Evolutionary conservation across 2,113 vertebrate species (phyloP).

Genomic region (Solea solea): DNA sequence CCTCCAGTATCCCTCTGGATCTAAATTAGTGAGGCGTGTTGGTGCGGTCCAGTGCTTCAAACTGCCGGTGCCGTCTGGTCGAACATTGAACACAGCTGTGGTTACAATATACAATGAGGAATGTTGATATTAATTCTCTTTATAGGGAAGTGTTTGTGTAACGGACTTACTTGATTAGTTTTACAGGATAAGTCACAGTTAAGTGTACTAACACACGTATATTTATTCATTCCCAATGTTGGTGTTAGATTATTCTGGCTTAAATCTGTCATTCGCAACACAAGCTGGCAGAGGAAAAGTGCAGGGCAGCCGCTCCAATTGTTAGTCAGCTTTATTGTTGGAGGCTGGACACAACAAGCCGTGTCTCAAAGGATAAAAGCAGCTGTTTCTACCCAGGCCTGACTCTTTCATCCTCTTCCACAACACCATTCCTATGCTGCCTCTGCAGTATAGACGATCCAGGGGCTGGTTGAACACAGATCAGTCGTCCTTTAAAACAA

Average conservation of each 20-base stretch:
- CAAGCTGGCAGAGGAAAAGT: slow-evolving; percentile 15
- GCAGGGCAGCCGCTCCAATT: slow-evolving; percentile 21
- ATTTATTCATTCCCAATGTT: background rate
- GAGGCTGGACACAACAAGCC: background rate
- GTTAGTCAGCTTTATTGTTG: slow-evolving; percentile 26
- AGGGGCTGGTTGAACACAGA: background rate
- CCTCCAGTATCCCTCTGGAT: slow-evolving; percentile 31
- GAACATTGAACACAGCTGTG: slow-evolving; percentile 8
- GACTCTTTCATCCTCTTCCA: slow-evolving; percentile 27
- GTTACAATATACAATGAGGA: background rate
- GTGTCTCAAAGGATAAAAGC: slow-evolving; percentile 19
- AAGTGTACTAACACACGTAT: background rate
- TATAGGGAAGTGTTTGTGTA: slow-evolving; percentile 3
- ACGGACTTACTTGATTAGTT: background rate
- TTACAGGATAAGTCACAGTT: background rate
- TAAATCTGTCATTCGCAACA: slow-evolving; percentile 8
- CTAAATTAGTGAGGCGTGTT: slow-evolving; percentile 26
- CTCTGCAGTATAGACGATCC: background rate
- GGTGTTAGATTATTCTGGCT: background rate
- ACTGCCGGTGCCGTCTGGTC: slow-evolving; percentile 13
- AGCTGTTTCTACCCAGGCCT: slow-evolving; percentile 20
- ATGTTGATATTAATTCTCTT: background rate
- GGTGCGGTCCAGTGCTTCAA: slow-evolving; percentile 16
- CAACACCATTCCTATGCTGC: background rate
- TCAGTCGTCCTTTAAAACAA: background rate